Base-by-base conservation (phyloP, 2,888 invertebrate species). In the Drosophila macrospina region DNA sequence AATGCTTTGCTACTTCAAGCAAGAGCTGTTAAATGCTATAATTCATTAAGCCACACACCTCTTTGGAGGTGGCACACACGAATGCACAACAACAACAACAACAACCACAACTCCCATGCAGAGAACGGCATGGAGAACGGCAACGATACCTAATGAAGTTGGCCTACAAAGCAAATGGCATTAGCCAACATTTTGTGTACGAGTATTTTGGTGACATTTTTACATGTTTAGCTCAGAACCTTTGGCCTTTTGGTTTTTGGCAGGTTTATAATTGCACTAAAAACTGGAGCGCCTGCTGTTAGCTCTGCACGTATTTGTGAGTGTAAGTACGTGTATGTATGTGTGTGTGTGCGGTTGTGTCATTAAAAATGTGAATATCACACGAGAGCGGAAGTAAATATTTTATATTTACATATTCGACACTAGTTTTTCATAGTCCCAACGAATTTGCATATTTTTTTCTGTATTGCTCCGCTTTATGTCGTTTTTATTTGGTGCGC, bases 391-490 rank as follows among this genome's bases (percentile, higher is more conserved):
- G 70, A 83, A 85, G 74, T 85, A 78, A 70, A 85, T 85, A 87
- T 85, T 85, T 82, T 80, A 86, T 81, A 83, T 85, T 87, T 85
- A 72, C 85, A 87, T 85, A 82, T 80, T 85, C 74, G 87, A 78
- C 82, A 78, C 85, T 84, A 84, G 76, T 84, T 84, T 82, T 83
- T 78, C 78, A 68, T 69, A 68, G 74, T 47, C 41, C 48, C 55
- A 74, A 69, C 73, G 68, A 80, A 83, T 83, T 86, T 84, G 76
- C 86, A 84, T 84, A 86, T 84, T 86, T 79, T 76, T 28, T 66
- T 28, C 30, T 51, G 6, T 10, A 13, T 24, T 48, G 5, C 37
- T 26, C 50, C 50, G 50, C 48, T 75, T 62, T 48, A 75, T 60
- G 75, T 61, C 11, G 57, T 54, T 82, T 70, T 66, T 80, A 75